Evolutionary conservation across 2,113 vertebrate genomes (phyloP).

Genomic region (Hoplias malabaricus): DNA sequence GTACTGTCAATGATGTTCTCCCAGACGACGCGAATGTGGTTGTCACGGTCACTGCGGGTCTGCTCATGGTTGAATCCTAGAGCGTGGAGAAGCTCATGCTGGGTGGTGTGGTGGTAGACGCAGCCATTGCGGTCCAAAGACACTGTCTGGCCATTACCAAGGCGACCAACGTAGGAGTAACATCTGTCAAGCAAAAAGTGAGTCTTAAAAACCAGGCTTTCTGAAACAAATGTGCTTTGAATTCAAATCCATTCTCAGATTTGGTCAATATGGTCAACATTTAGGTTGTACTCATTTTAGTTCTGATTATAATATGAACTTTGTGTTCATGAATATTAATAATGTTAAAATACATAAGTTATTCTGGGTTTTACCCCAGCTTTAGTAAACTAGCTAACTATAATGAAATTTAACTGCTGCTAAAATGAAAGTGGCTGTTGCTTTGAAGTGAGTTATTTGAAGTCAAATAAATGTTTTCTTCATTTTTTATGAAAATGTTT

Average conservation of each 20-base stretch:
- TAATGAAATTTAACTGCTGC: no score
- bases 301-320: no score
- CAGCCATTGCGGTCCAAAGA: slow-evolving; percentile 54
- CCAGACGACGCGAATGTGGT: slow-evolving; percentile 52
- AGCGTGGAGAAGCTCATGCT: slow-evolving; percentile 63
- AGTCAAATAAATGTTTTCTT: no score
- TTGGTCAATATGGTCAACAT: not conserved
- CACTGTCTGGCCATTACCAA: slow-evolving; percentile 47
- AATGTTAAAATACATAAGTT: not conserved
- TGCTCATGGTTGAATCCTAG: slow-evolving; percentile 67
- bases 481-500: no score
- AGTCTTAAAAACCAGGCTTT: not conserved
- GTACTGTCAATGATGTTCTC: slow-evolving; percentile 57
- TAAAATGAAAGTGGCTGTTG: no score
- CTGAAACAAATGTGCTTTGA: not conserved
- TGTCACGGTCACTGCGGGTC: slow-evolving; percentile 59
- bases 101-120: slow-evolving; percentile 47
- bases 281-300: not conserved
- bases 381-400: not conserved
- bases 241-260: not conserved
- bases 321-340: not conserved
- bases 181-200: slow-evolving; percentile 45
- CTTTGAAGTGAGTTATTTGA: no score
- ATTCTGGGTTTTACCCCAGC: not conserved
- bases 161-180: slow-evolving; percentile 55